phyloP scores from a whole-genome alignment of 2,888 invertebrate genomes.

The Sturmia bella region DNA sequence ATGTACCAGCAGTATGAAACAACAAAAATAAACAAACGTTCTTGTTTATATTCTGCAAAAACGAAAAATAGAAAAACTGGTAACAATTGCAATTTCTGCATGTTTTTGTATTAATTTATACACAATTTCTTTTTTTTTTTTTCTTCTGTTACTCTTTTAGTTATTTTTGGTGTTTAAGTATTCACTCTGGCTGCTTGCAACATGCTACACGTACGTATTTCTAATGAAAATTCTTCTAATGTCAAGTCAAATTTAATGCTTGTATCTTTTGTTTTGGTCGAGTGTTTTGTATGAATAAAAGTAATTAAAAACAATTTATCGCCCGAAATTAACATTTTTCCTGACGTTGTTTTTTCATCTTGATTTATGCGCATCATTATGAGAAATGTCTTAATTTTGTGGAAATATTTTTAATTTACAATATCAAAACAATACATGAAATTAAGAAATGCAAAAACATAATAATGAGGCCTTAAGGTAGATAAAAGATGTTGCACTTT shows the following conservation, averaged over 20 bases:
- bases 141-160: neutral
- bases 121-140: constrained; percentile 30
- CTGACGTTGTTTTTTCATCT: constrained; percentile 24
- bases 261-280: constrained; percentile 58
- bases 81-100: constrained; percentile 43
- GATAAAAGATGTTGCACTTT: neutral
- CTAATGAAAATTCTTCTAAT: constrained; percentile 67
- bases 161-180: constrained; percentile 16
- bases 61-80: neutral
- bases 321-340: constrained; percentile 61
- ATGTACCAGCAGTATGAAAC: constrained; percentile 9
- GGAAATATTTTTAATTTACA: constrained; percentile 25
- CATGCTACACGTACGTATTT: constrained; percentile 56
- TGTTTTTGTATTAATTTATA: constrained; percentile 53
- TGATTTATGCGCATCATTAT: constrained; percentile 40
- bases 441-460: no score
- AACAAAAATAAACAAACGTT: neutral
- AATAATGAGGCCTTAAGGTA: neutral
- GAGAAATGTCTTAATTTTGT: constrained; percentile 50
- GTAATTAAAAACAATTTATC: constrained; percentile 70
- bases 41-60: constrained; percentile 12
- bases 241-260: constrained; percentile 68
- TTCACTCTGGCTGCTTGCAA: constrained; percentile 33
- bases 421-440: no score
- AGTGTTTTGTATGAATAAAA: constrained; percentile 54